Conservation (phyloP, 2,113 vertebrate genomes). For the Xiphophorus couchianus region DNA sequence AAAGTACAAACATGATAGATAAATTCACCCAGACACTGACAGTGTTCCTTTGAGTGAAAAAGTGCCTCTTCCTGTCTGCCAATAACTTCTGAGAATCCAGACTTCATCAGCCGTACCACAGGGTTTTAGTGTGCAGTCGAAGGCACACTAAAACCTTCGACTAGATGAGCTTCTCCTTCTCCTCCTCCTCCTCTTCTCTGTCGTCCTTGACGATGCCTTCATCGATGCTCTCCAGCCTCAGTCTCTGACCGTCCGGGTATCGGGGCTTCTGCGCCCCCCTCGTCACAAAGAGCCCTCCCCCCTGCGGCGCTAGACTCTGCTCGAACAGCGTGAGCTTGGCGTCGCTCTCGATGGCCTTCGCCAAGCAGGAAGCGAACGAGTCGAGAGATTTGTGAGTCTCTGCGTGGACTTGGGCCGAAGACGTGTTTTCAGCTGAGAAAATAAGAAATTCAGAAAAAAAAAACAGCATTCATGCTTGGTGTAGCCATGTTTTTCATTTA, state of each 20-base stretch:
- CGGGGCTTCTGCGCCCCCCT: constrained; percentile 76
- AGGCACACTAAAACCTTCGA: no score
- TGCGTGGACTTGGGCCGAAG: constrained; percentile 85
- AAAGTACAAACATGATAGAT: constrained; percentile 30
- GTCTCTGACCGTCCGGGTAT: constrained; percentile 84
- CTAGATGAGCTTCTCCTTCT: constrained; percentile 58
- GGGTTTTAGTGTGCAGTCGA: neutral
- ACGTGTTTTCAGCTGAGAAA: constrained; percentile 67
- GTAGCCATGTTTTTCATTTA: neutral
- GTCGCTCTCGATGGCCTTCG: constrained; percentile 92
- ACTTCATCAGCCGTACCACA: constrained; percentile 19
- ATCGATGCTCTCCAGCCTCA: constrained; percentile 93
- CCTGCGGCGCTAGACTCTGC: constrained; percentile 79
- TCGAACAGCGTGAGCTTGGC: constrained; percentile 94
- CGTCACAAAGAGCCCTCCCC: constrained; percentile 71
- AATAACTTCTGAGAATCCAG: constrained; percentile 43
- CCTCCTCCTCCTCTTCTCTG: constrained; percentile 66
- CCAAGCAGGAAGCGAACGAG: constrained; percentile 89
- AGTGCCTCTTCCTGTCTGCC: constrained; percentile 23
- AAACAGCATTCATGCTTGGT: neutral
- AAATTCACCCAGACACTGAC: constrained; percentile 25
- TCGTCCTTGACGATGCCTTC: constrained; percentile 88
- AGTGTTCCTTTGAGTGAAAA: constrained; percentile 38
- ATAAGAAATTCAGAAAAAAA: neutral
- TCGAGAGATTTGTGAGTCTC: constrained; percentile 92